Percentiles rank a stretch among this genome's conserved stretches.
Conservation (phyloP, 2,888 invertebrate genomes). For the Trissonchulus sp. region DNA sequence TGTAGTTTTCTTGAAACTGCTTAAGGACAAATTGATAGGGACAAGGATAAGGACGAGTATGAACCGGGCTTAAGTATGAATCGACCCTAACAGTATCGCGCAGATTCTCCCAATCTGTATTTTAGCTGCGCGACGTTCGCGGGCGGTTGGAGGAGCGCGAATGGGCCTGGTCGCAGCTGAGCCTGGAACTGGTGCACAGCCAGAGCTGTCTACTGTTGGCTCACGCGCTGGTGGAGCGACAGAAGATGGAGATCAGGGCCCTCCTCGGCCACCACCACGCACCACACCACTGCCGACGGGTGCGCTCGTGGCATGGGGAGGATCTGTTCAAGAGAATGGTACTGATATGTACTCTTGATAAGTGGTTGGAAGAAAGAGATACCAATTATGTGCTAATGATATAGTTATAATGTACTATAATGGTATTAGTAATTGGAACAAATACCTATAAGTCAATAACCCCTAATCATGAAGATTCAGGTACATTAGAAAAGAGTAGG, state of each 20-base stretch:
- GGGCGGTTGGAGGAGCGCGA: background rate
- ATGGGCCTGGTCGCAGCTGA: constrained; percentile 35
- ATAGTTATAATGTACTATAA: too few species aligned
- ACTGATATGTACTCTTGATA: constrained; percentile 9
- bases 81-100: too few species aligned
- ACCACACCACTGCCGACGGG: constrained; percentile 36
- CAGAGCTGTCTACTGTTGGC: constrained; percentile 45
- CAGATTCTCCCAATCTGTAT: constrained; percentile 25
- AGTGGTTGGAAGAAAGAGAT: too few species aligned
- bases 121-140: background rate
- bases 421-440: too few species aligned
- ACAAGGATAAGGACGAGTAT: too few species aligned
- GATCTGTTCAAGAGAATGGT: constrained; percentile 35
- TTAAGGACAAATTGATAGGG: too few species aligned
- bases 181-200: constrained; percentile 44
- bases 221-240: constrained; percentile 41
- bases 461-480: too few species aligned
- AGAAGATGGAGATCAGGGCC: constrained; percentile 25
- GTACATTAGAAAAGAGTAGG: too few species aligned
- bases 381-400: too few species aligned
- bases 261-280: background rate
- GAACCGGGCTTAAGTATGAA: too few species aligned
- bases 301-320: constrained; percentile 46
- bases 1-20: too few species aligned
- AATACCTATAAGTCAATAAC: too few species aligned